Evolutionary conservation across 2,888 invertebrate species (phyloP), one percentile per base, ranked within the genome.

Genomic region (Parnassius apollo): DNA sequence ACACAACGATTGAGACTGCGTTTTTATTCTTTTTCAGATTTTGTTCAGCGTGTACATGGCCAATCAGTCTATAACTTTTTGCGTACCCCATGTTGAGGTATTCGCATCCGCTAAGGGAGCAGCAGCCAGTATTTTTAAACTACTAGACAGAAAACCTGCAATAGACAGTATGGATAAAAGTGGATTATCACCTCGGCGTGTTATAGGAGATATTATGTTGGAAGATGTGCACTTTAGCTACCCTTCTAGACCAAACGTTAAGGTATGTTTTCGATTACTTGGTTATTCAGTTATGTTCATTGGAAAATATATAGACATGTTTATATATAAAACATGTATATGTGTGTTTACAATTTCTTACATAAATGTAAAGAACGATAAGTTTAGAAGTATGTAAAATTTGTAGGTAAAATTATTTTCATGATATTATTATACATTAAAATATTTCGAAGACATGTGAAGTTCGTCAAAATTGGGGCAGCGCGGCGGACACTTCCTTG

Each of bases 41-140:
- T 70, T 97, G 72, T 96, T 96, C 82, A 94, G 94, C 59, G 94
- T 96, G 1, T 93, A 96, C 69, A 94, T 95, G 86, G 96, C 96
- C 0, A 95, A 96, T 0, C 95, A 96, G 78, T 95, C 95, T 51
- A 93, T 96, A 70, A 96, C 96, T 0, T 92, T 96, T 67, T 94
- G 95, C 57, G 94, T 95, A 9, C 96, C 96, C 0, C 96, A 96
- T 74, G 86, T 95, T 13, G 96, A 96, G 73, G 93, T 95, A 0
- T 95, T 96, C 75, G 94, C 95, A 0, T 91, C 93, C 0, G 96
- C 96, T 0, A 90, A 93, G 1, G 96, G 95, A 0, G 95, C 96
- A 0, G 97, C 96, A 0, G 93, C 93, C 12, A 93, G 93, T 62
- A 93, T 97, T 18, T 97, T 94, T 76, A 86, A 93, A 50, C 92